Evolutionary conservation across 2,888 invertebrate genomes (phyloP), one percentile per base, ranked within the genome.

Genomic region (Empis livida): DNA sequence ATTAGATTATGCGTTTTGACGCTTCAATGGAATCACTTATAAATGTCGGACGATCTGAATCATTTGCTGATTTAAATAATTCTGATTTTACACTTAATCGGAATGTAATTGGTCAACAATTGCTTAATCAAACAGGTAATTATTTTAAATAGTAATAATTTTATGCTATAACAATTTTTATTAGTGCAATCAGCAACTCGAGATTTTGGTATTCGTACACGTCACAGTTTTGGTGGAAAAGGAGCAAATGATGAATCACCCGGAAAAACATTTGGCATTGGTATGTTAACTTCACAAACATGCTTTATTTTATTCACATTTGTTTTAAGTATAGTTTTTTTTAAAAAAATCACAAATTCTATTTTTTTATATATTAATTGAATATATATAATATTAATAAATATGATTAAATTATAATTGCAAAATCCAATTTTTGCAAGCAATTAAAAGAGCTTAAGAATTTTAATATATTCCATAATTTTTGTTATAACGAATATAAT

Each of bases 231-330:
- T 65, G 77, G 75, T 1, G 76, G 76, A 55, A 79, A 79, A 54
- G 68, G 74, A 5, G 64, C 70, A 49, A 61, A 61, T 47, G 75
- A 76, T 50, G 75, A 76, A 49, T 73, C 75, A 16, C 63, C 68
- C 1, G 76, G 82, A 44, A 88, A 88, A 71, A 82, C 86, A 5
- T 88, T 87, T 65, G 87, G 87, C 71, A 77, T 89, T 59, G 87
- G 89, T 89, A 76, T 75, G 83, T 71, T 56, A 38, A 40, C 45
- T 44, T 44, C 32, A 41, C n/a, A n/a, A n/a, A n/a, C 48, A 43
- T 16, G 38, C 47, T 43, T 47, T 47, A 48, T 31, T 45, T 38
- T 38, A 16, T 38, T 17, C 15, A 17, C 2, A 49, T 49, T 49
- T 51, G 52, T 46, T 49, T 35, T 44, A 30, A 17, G 30, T 10